Conservation (phyloP, 2,113 vertebrate genomes). For the human (Homo sapiens) region DNA sequence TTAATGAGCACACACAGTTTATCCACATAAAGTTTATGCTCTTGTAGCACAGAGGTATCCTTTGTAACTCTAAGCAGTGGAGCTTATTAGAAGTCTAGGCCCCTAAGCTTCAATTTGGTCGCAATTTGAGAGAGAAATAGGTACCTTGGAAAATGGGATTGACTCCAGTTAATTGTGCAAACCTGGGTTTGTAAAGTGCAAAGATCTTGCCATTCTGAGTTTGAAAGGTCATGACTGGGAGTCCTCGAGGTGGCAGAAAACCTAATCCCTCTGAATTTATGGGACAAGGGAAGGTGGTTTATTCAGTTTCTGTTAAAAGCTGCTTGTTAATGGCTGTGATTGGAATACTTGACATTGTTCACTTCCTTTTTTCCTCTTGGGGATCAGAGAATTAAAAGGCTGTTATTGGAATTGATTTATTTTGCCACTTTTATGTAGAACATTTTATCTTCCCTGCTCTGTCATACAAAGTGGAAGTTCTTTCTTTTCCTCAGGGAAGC, state of each 20-base stretch:
- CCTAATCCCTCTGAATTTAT: neutral
- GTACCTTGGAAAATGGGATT: neutral
- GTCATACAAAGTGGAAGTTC: constrained; percentile 17
- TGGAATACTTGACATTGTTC: neutral
- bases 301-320: neutral
- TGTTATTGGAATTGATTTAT: constrained; percentile 63
- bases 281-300: neutral
- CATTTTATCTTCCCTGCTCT: constrained; percentile 21
- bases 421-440: neutral
- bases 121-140: neutral
- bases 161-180: neutral
- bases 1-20: neutral
- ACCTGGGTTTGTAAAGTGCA: neutral
- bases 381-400: constrained; percentile 41
- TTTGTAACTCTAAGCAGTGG: neutral
- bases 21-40: neutral
- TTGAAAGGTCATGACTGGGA: neutral
- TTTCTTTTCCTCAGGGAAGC: constrained; percentile 26
- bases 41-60: neutral
- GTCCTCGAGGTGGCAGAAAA: neutral
- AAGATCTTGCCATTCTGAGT: neutral
- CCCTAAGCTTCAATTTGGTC: neutral
- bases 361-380: neutral
- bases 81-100: neutral
- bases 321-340: neutral